These are phyloP conservation scores for Scomber japonicus DNA, from an alignment of 2,113 vertebrate genomes.

Conservation along the genomic window DNA sequence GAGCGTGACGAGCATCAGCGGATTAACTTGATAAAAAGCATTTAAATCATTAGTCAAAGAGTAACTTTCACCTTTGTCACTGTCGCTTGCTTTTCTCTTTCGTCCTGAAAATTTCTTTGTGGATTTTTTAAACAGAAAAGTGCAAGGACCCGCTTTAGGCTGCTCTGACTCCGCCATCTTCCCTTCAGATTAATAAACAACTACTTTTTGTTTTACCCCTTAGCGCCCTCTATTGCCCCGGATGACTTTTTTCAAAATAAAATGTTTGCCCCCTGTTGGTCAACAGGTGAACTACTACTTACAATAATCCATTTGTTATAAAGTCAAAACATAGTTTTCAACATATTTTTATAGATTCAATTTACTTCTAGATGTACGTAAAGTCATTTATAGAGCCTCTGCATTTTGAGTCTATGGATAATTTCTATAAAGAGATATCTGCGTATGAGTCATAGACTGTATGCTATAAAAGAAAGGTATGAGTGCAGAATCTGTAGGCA, in stretches of 20 bases:
- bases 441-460: no score
- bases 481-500: no score
- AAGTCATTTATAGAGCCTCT: no score
- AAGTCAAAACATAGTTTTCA: no score
- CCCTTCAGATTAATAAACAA: slow-evolving; percentile 4
- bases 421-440: no score
- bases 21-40: background rate
- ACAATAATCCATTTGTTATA: background rate
- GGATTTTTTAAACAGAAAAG: slow-evolving; percentile 90
- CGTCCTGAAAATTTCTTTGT: slow-evolving; percentile 82
- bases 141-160: slow-evolving; percentile 77
- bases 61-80: slow-evolving; percentile 79
- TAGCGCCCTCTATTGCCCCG: slow-evolving; percentile 69
- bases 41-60: accelerated
- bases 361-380: no score
- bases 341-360: no score
- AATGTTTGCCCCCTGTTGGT: background rate
- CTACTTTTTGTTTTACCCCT: background rate
- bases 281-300: background rate
- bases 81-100: slow-evolving; percentile 82
- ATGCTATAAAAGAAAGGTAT: no score
- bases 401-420: no score
- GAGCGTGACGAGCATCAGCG: accelerated
- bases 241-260: slow-evolving; percentile 1
- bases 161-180: slow-evolving; percentile 84